These are phyloP conservation scores for Manis javanica DNA, from an alignment of 2,797 vertebrate genomes.

Conservation along the genomic window DNA sequence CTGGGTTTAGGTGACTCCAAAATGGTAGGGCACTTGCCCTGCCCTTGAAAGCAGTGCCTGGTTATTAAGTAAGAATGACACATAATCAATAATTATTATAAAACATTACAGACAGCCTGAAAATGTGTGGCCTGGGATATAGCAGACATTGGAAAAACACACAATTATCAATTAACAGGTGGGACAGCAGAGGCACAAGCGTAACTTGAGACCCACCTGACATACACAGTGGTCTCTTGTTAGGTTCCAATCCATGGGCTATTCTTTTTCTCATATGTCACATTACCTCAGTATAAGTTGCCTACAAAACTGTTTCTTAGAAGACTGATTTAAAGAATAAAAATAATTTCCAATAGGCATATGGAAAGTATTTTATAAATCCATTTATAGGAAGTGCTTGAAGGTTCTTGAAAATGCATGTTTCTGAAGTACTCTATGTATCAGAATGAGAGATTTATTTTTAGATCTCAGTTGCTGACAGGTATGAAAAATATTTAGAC, in stretches of 20 bases:
- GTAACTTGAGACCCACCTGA: background rate
- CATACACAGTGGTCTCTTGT: background rate
- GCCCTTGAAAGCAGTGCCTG: background rate
- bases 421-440: background rate
- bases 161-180: background rate
- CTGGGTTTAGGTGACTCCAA: background rate
- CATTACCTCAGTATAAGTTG: background rate
- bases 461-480: background rate
- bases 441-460: background rate
- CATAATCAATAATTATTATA: constrained; percentile 9
- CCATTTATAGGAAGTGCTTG: constrained; percentile 22
- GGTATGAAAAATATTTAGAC: constrained; percentile 16
- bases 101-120: background rate
- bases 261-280: background rate
- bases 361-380: background rate
- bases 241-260: background rate
- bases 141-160: background rate
- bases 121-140: background rate
- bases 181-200: background rate
- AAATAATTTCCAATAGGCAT: background rate
- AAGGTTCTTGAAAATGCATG: background rate
- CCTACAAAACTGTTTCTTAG: background rate
- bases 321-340: background rate
- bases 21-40: background rate
- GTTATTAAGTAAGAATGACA: background rate